These are phyloP conservation scores for Chunga burmeisteri DNA, from an alignment of 2,113 vertebrate species.

Conservation along the genomic window DNA sequence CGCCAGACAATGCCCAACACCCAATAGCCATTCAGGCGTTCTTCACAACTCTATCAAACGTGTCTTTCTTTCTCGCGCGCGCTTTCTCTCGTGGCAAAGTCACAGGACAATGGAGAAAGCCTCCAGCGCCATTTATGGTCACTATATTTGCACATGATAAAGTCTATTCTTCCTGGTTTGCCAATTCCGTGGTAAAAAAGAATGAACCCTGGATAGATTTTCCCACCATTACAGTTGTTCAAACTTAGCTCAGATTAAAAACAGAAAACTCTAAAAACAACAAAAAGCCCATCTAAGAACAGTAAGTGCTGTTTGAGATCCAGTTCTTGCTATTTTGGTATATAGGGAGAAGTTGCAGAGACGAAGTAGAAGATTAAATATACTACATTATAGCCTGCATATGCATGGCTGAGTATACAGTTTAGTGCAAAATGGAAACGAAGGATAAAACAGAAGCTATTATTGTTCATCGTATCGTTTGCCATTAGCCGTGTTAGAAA, in stretches of 20 bases:
- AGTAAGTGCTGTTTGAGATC: constrained; percentile 51
- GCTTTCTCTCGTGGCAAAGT: constrained; percentile 90
- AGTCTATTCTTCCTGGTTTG: constrained; percentile 80
- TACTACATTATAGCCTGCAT: constrained; percentile 48
- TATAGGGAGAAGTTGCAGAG: constrained; percentile 45
- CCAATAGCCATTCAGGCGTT: constrained; percentile 93
- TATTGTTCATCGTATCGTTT: not conserved
- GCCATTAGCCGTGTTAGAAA: not conserved
- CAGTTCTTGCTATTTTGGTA: constrained; percentile 56
- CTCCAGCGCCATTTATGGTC: constrained; percentile 81
- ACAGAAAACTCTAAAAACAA: constrained; percentile 49
- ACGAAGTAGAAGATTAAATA: constrained; percentile 65
- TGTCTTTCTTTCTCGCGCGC: constrained; percentile 86
- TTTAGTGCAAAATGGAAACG: not conserved
- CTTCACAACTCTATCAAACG: constrained; percentile 98
- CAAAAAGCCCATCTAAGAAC: constrained; percentile 38
- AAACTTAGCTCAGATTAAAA: constrained; percentile 66
- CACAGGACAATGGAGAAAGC: constrained; percentile 87
- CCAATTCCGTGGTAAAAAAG: constrained; percentile 65
- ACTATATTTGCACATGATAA: constrained; percentile 85
- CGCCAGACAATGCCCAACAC: constrained; percentile 93
- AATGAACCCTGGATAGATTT: constrained; percentile 74
- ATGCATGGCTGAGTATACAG: constrained; percentile 3
- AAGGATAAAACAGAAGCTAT: constrained; percentile 10
- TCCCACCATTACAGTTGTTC: constrained; percentile 79